Percentiles rank a stretch among this genome's conserved stretches.
phyloP scores from a whole-genome alignment of 2,888 invertebrate species.

The Lamellibrachia satsuma region DNA sequence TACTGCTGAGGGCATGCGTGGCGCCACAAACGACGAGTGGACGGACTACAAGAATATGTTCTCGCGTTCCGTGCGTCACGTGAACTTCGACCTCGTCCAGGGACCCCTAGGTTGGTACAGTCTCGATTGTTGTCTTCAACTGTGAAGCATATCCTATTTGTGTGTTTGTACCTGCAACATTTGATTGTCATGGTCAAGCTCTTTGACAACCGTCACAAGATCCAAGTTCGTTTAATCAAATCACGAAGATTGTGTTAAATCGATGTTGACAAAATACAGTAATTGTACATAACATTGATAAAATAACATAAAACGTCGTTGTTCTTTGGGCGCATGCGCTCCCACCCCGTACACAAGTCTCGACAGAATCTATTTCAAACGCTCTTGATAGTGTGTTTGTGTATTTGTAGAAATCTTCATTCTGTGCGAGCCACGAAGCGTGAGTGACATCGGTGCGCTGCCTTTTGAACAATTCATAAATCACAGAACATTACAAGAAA shows the following conservation, averaged over 20 bases:
- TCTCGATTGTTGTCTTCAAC: neutral
- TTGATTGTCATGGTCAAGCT: neutral
- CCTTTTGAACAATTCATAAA: neutral
- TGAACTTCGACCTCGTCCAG: slow-evolving; percentile 29
- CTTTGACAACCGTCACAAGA: neutral
- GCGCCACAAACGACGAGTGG: slow-evolving; percentile 41
- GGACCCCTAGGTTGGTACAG: neutral
- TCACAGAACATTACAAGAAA: neutral
- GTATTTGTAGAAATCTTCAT: slow-evolving; percentile 5
- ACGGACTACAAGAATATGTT: slow-evolving; percentile 42
- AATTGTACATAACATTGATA: no score
- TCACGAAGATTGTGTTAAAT: neutral
- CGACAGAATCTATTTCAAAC: neutral
- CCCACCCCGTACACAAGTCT: neutral
- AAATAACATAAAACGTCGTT: no score
- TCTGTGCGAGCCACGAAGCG: neutral
- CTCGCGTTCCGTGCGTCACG: slow-evolving; percentile 39
- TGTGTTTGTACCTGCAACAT: no score
- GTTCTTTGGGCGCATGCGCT: no score
- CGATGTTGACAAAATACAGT: no score
- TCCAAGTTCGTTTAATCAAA: neutral
- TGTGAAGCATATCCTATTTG: neutral
- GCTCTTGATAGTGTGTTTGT: neutral
- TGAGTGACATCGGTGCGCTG: neutral
- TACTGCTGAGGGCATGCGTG: slow-evolving; percentile 38